phyloP scores from a whole-genome alignment of 2,888 invertebrate genomes.

The Agriotes lineatus region DNA sequence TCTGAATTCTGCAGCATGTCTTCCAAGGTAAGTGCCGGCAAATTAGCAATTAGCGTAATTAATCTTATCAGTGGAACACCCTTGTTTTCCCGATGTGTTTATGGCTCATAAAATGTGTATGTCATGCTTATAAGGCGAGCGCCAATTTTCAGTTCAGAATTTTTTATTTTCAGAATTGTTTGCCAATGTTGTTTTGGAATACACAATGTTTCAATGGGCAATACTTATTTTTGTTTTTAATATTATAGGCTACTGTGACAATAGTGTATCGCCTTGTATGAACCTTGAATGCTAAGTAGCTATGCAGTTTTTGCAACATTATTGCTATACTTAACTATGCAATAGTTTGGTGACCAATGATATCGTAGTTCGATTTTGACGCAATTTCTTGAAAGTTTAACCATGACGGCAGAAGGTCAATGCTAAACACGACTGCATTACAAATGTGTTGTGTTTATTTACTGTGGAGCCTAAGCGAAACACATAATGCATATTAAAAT shows the following conservation, averaged over 20 bases:
- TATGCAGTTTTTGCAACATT: too few relatives aligned
- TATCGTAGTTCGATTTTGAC: constrained; percentile 6
- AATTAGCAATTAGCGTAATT: too few relatives aligned
- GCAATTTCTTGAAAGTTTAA: constrained; percentile 19
- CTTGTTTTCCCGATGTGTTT: not conserved
- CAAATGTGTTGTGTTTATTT: not conserved
- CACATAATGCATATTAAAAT: not conserved
- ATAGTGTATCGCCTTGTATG: not conserved
- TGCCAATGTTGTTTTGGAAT: too few relatives aligned
- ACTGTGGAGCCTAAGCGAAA: not conserved
- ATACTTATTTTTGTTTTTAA: not conserved
- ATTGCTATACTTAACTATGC: too few relatives aligned
- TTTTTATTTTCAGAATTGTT: not conserved
- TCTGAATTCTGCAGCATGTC: constrained; percentile 22
- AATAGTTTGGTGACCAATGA: too few relatives aligned
- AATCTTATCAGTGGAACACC: not conserved
- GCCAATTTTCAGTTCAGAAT: not conserved
- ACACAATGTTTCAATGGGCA: too few relatives aligned
- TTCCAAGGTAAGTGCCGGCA: constrained; percentile 28
- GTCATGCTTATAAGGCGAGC: too few relatives aligned
- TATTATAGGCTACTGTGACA: not conserved
- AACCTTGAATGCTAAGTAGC: too few relatives aligned
- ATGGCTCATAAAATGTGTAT: too few relatives aligned
- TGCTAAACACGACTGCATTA: constrained; percentile 5
- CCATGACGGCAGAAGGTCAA: constrained; percentile 5